These are phyloP conservation scores for Ectropis grisescens DNA, from an alignment of 1,140 invertebrate species.

Conservation along the genomic window DNA sequence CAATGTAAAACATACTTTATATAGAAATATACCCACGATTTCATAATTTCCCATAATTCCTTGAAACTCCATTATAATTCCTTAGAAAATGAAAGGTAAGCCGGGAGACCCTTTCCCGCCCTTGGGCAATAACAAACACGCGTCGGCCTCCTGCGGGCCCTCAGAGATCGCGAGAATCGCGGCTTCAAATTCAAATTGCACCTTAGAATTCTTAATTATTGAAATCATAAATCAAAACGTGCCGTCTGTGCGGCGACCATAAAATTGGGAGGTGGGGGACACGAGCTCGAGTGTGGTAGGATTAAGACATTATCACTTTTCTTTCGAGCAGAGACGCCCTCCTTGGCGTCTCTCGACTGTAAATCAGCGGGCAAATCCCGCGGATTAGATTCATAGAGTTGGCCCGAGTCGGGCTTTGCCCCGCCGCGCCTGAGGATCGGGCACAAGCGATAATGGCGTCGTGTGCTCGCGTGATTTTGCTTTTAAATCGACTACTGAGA, in stretches of 20 bases:
- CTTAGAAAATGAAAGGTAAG: constrained; percentile 49
- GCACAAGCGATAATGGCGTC: constrained; percentile 57
- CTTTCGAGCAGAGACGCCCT: constrained; percentile 61
- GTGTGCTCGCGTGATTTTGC: constrained; percentile 64
- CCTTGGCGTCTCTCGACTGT: constrained; percentile 51
- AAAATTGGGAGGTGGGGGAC: constrained; percentile 45
- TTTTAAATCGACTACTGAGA: constrained; percentile 62
- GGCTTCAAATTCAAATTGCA: constrained; percentile 66
- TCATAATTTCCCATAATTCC: constrained; percentile 34
- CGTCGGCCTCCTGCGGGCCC: constrained; percentile 46
- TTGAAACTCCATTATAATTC: constrained; percentile 40
- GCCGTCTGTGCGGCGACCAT: constrained; percentile 64
- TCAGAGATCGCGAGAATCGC: constrained; percentile 37
- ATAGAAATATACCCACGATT: constrained; percentile 6
- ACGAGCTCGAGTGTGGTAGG: constrained; percentile 58
- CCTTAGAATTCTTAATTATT: constrained; percentile 70
- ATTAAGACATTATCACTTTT: constrained; percentile 73
- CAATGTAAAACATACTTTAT: no score
- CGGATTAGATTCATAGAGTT: constrained; percentile 70
- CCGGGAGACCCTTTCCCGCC: constrained; percentile 45
- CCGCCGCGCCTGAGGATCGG: constrained; percentile 62
- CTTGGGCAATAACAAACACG: constrained; percentile 60
- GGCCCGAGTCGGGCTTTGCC: no score
- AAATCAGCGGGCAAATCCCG: constrained; percentile 69
- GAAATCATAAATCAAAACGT: constrained; percentile 69